Evolutionary conservation across 2,888 invertebrate species (phyloP).

Genomic region (Amiota mariae): DNA sequence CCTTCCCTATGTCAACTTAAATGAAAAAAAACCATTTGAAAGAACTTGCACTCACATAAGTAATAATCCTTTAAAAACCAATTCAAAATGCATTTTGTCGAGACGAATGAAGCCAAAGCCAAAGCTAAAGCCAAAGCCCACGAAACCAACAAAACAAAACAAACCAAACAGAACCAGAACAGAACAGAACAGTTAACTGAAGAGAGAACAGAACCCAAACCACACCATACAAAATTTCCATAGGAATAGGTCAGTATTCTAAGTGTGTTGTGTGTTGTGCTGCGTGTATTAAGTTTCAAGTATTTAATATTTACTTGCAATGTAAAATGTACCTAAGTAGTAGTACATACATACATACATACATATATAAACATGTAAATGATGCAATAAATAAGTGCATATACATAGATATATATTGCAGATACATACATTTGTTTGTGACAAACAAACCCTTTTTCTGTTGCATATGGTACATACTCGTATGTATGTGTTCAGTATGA

Average conservation of each 20-base stretch:
- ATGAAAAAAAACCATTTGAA: background rate
- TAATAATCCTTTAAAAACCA: background rate
- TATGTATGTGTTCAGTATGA: background rate
- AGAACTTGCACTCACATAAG: background rate
- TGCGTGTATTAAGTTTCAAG: constrained; percentile 55
- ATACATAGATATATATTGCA: constrained; percentile 6
- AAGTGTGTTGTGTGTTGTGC: constrained; percentile 30
- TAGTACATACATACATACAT: background rate
- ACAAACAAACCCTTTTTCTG: constrained; percentile 41
- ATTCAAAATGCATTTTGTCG: constrained; percentile 29
- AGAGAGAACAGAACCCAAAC: too few species aligned
- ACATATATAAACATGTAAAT: constrained; percentile 25
- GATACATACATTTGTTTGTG: background rate
- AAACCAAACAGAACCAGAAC: constrained; percentile 53
- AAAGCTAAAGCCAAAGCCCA: background rate
- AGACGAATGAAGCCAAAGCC: constrained; percentile 37
- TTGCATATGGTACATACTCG: constrained; percentile 1
- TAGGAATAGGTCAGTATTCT: constrained; percentile 69
- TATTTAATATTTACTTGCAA: constrained; percentile 31
- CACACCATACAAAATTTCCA: constrained; percentile 47
- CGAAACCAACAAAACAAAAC: constrained; percentile 47
- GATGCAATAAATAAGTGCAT: constrained; percentile 37
- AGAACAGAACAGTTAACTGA: background rate
- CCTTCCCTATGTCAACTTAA: constrained; percentile 14
- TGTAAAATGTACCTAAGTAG: constrained; percentile 40